Evolutionary conservation across 2,797 vertebrate genomes (phyloP), one percentile per base, ranked within the genome.

Genomic region (Crax fasciolata): DNA sequence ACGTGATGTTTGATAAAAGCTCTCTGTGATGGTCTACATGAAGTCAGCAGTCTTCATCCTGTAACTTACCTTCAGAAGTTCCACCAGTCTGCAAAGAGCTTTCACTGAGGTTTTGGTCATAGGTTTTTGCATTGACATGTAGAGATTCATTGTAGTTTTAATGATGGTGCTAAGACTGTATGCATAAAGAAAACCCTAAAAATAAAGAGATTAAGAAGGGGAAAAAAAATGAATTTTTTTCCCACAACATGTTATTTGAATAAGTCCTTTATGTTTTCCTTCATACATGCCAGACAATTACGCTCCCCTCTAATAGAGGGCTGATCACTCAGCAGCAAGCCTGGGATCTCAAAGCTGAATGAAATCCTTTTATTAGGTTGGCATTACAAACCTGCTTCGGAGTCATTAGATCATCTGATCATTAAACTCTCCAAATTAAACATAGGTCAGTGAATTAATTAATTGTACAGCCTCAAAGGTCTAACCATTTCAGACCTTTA

Each of bases 81-180:
- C 99, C 57, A 99, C 98, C 87, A 99, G 98, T 84, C 99, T 98
- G 96, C 99, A 99, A 8, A 99, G 97, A 49, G 99, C 99, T 98
- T 99, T 99, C 86, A 99, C 99, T 1, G 99, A 99, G 4, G 99
- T 99, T 98, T 99, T 99, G 89, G 99, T 99, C 99, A 99, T 99
- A 90, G 99, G 99, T 88, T 99, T 98, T 97, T 99, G 99, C 99
- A 99, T 98, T 30, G 99, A 99, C 99, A 99, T 99, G 96, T 99
- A 99, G 97, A 99, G 98, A 97, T 99, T 99, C 99, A 99, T 99
- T 63, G 99, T 99, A 49, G 99, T 99, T 98, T 99, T 99, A 96
- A 99, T 98, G 77, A 99, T 99, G 95, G 98, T 99, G 97, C 99
- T 98, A 98, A 99, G 99, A 97, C 99, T 98, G 93, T 99, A 99